phyloP scores from a whole-genome alignment of 1,140 invertebrate genomes.

The Phymorhynchus buccinoides region DNA sequence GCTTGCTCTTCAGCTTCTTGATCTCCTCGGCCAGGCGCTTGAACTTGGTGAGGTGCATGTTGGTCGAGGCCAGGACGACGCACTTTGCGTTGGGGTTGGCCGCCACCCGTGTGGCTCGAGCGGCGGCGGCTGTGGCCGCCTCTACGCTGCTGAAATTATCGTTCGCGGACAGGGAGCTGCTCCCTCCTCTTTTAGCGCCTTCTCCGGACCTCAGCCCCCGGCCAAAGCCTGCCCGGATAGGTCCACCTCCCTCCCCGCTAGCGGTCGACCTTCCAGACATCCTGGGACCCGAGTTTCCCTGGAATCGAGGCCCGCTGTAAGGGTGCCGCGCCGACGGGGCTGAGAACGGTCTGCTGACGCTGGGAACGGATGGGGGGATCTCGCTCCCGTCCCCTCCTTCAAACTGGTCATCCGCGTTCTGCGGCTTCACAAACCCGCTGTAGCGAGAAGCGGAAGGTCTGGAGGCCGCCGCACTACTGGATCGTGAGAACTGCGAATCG shows the following conservation, averaged over 20 bases:
- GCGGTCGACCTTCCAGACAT: background rate
- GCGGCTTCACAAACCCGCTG: constrained; percentile 27
- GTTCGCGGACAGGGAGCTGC: background rate
- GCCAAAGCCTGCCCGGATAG: background rate
- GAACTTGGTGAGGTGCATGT: constrained; percentile 32
- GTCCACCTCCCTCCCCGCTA: background rate
- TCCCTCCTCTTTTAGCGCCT: background rate
- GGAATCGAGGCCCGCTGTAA: constrained; percentile 14
- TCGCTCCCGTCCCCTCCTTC: constrained; percentile 19
- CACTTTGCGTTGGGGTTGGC: constrained; percentile 23
- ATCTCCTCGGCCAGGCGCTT: constrained; percentile 42
- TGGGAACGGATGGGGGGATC: background rate
- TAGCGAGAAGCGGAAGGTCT: background rate
- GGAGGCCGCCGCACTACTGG: no score
- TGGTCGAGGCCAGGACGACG: background rate
- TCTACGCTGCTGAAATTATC: constrained; percentile 25
- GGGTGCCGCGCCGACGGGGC: constrained; percentile 4
- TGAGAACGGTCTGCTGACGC: background rate
- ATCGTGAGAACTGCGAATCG: background rate
- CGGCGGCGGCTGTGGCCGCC: constrained; percentile 28
- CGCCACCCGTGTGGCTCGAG: background rate
- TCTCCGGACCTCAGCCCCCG: background rate
- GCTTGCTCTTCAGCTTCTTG: constrained; percentile 33
- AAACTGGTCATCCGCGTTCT: constrained; percentile 25
- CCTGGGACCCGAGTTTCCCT: background rate